phyloP scores from a whole-genome alignment of 2,797 vertebrate genomes.

The Gallinago solitaria region DNA sequence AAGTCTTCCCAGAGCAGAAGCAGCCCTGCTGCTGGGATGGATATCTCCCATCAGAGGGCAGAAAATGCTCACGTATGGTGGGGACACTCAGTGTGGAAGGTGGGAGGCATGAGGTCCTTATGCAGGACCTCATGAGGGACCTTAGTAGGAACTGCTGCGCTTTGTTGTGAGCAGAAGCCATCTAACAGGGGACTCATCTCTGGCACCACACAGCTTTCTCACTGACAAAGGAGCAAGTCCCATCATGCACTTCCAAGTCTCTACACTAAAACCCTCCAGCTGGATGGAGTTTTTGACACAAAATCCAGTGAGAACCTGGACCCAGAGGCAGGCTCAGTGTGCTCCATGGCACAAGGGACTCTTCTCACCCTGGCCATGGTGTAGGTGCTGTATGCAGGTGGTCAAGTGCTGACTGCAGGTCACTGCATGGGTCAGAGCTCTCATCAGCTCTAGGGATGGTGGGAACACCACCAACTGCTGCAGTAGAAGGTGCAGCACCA shows the following conservation, averaged over 20 bases:
- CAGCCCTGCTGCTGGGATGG: background rate
- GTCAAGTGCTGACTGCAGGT: background rate
- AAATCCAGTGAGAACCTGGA: background rate
- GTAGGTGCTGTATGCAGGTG: accelerated
- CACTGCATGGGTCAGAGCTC: accelerated
- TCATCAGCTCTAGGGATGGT: background rate
- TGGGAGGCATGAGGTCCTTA: background rate
- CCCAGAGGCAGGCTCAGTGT: background rate
- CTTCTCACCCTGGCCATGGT: accelerated
- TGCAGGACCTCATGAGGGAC: background rate
- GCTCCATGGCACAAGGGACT: background rate
- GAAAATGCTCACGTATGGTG: accelerated
- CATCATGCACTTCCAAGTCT: background rate
- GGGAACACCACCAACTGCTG: background rate
- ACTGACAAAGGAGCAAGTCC: background rate
- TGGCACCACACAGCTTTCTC: background rate
- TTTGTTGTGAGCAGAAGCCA: background rate
- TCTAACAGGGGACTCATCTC: background rate
- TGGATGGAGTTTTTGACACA: background rate
- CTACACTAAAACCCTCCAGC: background rate
- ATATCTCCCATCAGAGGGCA: background rate
- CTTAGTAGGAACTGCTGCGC: background rate
- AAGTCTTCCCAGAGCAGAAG: background rate
- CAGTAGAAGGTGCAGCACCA: background rate
- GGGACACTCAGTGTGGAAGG: accelerated